phyloP scores from a whole-genome alignment of 2,113 vertebrate species.

The Corydoras sp. region DNA sequence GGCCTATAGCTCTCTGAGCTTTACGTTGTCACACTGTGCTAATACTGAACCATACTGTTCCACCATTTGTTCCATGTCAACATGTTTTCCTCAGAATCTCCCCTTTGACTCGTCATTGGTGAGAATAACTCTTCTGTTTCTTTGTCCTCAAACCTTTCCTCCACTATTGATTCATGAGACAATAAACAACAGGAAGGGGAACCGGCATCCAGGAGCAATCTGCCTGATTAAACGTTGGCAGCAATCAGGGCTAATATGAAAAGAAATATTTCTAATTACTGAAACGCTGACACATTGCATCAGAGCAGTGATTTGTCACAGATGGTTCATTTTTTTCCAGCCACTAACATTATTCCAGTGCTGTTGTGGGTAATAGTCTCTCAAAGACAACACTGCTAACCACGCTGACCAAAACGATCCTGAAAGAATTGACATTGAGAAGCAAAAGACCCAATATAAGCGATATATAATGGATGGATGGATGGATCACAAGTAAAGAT shows the following conservation, averaged over 20 bases:
- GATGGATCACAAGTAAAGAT: too few relatives aligned
- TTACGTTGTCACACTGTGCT: conserved; percentile 8
- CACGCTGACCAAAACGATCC: not conserved
- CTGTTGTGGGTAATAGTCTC: too few relatives aligned
- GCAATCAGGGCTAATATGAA: not conserved
- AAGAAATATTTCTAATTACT: conserved; percentile 26
- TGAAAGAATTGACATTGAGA: too few relatives aligned
- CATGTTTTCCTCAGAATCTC: not conserved
- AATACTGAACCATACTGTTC: not conserved
- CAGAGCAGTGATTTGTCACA: not conserved
- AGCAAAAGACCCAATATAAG: too few relatives aligned
- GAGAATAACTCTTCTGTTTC: not conserved
- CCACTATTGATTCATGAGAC: conserved; percentile 14
- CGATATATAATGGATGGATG: too few relatives aligned
- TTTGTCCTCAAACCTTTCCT: conserved; percentile 2
- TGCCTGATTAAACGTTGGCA: conserved; percentile 25
- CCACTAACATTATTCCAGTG: too few relatives aligned
- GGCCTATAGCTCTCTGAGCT: not conserved
- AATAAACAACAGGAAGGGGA: conserved; percentile 20
- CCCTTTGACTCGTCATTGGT: not conserved
- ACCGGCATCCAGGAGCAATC: conserved; percentile 15
- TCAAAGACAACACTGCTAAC: too few relatives aligned
- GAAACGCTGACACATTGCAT: conserved; percentile 12
- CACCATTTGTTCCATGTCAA: not conserved
- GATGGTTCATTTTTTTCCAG: not conserved